Evolutionary conservation across 2,797 vertebrate species (phyloP).

Genomic region (Natrix natrix): DNA sequence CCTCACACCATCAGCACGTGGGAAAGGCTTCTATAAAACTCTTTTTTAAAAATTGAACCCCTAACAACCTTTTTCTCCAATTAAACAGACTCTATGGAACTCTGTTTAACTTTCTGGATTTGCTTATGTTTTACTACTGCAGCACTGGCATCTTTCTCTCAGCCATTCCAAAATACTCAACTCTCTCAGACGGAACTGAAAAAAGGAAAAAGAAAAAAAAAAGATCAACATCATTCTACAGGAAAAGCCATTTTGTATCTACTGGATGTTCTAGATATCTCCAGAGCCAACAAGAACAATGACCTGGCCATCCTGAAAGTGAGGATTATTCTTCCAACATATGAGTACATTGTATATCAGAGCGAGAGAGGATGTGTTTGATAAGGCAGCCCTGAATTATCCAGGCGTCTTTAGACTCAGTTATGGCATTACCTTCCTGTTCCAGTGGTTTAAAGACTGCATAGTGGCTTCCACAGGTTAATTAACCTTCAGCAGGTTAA

Average conservation of each 20-base stretch:
- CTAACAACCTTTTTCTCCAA: not conserved
- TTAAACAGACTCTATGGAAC: not conserved
- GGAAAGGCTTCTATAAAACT: not conserved
- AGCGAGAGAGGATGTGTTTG: not conserved
- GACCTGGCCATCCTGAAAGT: not conserved
- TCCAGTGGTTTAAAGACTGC: not conserved
- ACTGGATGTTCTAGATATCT: not conserved
- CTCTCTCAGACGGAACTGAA: not conserved
- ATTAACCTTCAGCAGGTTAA: not conserved
- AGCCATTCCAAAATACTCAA: not conserved
- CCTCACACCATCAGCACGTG: not conserved
- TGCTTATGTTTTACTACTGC: not conserved
- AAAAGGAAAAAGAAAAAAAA: no score
- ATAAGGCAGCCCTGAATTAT: not conserved
- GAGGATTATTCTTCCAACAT: not conserved
- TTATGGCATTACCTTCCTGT: not conserved
- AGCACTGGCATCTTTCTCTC: not conserved
- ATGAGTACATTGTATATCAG: not conserved
- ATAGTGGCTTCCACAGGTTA: not conserved
- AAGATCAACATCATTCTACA: not conserved
- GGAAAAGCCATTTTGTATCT: not conserved
- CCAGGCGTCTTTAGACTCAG: not conserved
- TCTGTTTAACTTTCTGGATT: not conserved
- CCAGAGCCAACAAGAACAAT: not conserved
- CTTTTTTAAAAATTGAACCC: not conserved